These are phyloP conservation scores for Meles meles DNA, from an alignment of 2,113 vertebrate species.

Conservation along the genomic window DNA sequence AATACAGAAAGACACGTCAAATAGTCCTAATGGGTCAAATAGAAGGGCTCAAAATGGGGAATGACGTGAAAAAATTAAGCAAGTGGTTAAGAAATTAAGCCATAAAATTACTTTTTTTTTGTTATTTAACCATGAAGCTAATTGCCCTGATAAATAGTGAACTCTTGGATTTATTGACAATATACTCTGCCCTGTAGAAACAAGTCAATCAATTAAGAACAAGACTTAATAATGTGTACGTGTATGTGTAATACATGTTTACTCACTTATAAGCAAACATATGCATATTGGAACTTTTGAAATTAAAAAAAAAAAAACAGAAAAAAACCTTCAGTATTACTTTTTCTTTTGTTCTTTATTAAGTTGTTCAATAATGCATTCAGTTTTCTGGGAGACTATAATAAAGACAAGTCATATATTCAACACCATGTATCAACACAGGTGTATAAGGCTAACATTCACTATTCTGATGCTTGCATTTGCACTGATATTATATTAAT, in stretches of 20 bases:
- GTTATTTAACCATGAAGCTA: constrained; percentile 11
- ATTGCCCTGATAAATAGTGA: not conserved
- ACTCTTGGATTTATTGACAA: not conserved
- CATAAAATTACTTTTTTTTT: not conserved
- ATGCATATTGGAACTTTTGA: not conserved
- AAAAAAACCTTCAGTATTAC: not conserved
- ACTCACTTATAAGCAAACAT: not conserved
- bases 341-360: constrained; percentile 26
- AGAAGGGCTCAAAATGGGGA: not conserved
- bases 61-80: not conserved
- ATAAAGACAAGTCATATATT: not conserved
- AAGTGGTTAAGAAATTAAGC: not conserved
- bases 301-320: constrained; percentile 14
- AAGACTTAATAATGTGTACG: not conserved
- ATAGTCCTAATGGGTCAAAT: not conserved
- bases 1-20: not conserved
- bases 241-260: not conserved
- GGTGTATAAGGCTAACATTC: not conserved
- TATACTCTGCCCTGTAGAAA: not conserved
- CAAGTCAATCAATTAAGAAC: not conserved
- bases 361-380: constrained; percentile 22
- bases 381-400: not conserved
- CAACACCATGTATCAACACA: not conserved
- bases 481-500: not conserved
- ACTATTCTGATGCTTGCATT: not conserved